These are phyloP conservation scores for Drosophila orosa DNA, from an alignment of 1,140 invertebrate genomes.

Conservation along the genomic window DNA sequence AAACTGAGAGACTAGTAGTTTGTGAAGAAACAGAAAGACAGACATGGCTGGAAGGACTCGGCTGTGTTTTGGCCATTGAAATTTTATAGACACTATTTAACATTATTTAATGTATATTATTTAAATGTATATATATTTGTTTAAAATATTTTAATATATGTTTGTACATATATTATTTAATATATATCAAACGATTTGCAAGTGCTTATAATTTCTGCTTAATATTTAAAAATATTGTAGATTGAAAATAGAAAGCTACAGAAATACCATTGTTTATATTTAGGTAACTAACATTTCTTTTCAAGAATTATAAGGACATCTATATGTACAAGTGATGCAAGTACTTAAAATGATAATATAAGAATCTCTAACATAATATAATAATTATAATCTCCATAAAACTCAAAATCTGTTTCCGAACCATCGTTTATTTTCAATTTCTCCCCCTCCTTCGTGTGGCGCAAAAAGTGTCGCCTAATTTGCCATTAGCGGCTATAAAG, in stretches of 20 bases:
- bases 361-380: no score
- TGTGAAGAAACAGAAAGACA: no score
- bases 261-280: background rate
- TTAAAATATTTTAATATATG: no score
- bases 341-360: no score
- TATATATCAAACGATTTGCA: no score
- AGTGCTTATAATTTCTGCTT: no score
- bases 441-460: background rate
- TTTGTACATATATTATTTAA: no score
- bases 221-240: background rate
- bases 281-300: background rate
- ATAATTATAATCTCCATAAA: background rate
- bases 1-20: background rate
- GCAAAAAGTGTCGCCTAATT: slow-evolving; percentile 75
- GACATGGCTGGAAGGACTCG: background rate
- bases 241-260: background rate
- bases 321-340: background rate
- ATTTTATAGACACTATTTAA: no score
- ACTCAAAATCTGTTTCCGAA: background rate
- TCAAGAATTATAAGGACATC: background rate
- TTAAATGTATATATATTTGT: no score
- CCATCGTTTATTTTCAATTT: slow-evolving; percentile 48
- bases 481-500: slow-evolving; percentile 79
- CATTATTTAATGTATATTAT: no score
- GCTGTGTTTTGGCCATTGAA: background rate